These are phyloP conservation scores for Anaspis maculata DNA, from an alignment of 2,888 invertebrate genomes.

Conservation along the genomic window DNA sequence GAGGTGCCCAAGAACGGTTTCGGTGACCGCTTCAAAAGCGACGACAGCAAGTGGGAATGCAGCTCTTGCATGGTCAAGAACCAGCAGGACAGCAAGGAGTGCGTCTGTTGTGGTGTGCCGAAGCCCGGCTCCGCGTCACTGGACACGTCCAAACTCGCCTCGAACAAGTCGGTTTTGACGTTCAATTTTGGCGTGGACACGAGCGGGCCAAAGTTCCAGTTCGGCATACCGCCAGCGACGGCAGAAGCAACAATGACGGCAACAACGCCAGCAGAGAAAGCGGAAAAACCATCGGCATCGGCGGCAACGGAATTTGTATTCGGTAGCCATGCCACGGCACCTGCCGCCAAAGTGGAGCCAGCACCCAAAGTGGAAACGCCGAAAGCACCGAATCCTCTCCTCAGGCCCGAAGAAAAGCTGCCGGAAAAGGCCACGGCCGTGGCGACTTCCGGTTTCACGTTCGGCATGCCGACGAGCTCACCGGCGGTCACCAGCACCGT, in stretches of 20 bases:
- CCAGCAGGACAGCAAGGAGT: conserved; percentile 38
- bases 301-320: conserved; percentile 3
- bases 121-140: conserved; percentile 43
- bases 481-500: no score
- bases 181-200: conserved; percentile 47
- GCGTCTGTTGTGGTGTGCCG: conserved; percentile 51
- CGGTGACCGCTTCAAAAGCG: conserved; percentile 11
- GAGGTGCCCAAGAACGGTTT: conserved; percentile 45
- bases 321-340: not conserved
- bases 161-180: no score
- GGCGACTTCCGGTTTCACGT: conserved; percentile 17
- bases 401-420: conserved; percentile 19
- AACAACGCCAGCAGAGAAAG: not conserved
- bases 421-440: conserved; percentile 15
- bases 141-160: no score
- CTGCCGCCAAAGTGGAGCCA: not conserved
- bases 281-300: conserved; percentile 7
- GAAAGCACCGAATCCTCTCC: conserved; percentile 14
- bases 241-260: conserved; percentile 3
- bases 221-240: conserved; percentile 29
- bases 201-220: conserved; percentile 35
- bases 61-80: conserved; percentile 48
- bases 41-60: conserved; percentile 46
- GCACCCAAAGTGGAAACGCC: conserved; percentile 3
- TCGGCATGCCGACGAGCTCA: conserved; percentile 16